A percentile compares a stretch with the other conserved stretches of the same genome.
Evolutionary conservation across 2,888 invertebrate genomes (phyloP).

Genomic region (Pedicia rivosa): DNA sequence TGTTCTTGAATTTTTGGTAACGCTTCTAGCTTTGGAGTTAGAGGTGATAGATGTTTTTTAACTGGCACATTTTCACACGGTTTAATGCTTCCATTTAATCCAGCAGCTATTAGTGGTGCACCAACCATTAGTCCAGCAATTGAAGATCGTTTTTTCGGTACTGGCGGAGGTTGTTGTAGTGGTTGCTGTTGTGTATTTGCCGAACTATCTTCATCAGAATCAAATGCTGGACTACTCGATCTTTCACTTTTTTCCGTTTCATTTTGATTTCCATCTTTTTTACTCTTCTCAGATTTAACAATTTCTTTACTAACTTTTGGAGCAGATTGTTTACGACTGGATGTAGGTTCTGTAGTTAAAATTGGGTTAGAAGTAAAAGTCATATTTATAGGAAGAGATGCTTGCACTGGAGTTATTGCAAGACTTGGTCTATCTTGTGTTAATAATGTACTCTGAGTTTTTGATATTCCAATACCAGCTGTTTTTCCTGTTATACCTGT

Average conservation of each 20-base stretch:
- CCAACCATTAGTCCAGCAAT: constrained; percentile 28
- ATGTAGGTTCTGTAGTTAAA: constrained; percentile 15
- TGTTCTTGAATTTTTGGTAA: constrained; percentile 48
- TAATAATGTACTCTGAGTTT: constrained; percentile 50
- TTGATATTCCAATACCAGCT: constrained; percentile 71
- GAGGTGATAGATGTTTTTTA: constrained; percentile 4
- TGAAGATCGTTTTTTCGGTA: constrained; percentile 27
- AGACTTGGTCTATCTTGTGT: constrained; percentile 55
- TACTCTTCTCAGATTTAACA: constrained; percentile 40
- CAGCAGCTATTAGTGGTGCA: constrained; percentile 27
- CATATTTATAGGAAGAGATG: constrained; percentile 14
- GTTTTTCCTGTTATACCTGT: constrained; percentile 79
- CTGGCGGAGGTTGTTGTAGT: constrained; percentile 20
- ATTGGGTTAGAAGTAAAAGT: constrained; percentile 19
- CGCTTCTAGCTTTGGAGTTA: constrained; percentile 21
- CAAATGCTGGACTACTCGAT: constrained; percentile 86
- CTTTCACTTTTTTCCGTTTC: constrained; percentile 60
- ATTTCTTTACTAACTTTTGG: constrained; percentile 23
- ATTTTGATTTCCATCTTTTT: constrained; percentile 19
- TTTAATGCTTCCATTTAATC: constrained; percentile 18
- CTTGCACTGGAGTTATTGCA: constrained; percentile 18
- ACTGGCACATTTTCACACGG: constrained; percentile 9
- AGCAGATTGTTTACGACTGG: constrained; percentile 13
- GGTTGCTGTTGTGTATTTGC: constrained; percentile 32
- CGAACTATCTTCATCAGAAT: constrained; percentile 83